A percentile compares a stretch with the other conserved stretches of the same genome.
These are phyloP conservation scores for Falcunculus frontatus DNA, from an alignment of 2,113 vertebrate species.

Conservation along the genomic window DNA sequence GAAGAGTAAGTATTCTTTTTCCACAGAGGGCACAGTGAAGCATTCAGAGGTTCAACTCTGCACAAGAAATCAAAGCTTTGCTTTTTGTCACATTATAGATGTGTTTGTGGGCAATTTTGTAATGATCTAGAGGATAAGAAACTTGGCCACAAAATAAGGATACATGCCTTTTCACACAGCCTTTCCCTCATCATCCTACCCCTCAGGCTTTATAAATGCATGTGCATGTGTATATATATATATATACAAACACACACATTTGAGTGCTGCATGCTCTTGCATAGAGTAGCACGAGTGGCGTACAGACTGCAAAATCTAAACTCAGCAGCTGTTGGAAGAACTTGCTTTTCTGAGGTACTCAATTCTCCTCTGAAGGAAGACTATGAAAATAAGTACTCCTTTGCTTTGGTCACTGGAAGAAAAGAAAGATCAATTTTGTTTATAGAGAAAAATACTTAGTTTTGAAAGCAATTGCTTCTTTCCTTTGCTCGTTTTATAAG, in stretches of 20 bases:
- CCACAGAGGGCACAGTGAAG: not conserved
- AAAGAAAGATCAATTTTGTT: not conserved
- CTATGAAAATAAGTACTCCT: not conserved
- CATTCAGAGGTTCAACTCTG: not conserved
- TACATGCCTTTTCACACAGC: not conserved
- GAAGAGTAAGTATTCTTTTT: not conserved
- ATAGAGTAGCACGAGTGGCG: not conserved
- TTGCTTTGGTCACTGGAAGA: not conserved
- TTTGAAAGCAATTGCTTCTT: not conserved
- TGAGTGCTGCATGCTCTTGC: not conserved
- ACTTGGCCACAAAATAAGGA: not conserved
- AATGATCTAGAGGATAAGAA: not conserved
- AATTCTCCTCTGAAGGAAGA: not conserved
- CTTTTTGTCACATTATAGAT: not conserved
- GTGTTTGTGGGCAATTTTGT: not conserved
- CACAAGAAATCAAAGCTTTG: not conserved
- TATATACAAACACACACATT: not conserved
- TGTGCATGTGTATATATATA: rapidly evolving
- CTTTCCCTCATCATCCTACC: not conserved
- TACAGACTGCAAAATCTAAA: not conserved
- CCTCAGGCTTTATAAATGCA: not conserved
- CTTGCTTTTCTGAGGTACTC: not conserved
- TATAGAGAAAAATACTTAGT: not conserved
- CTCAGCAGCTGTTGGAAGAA: not conserved
- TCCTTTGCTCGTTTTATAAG: not conserved